Evolutionary conservation across 2,797 vertebrate species (phyloP).

Genomic region (Sardinella longiceps): DNA sequence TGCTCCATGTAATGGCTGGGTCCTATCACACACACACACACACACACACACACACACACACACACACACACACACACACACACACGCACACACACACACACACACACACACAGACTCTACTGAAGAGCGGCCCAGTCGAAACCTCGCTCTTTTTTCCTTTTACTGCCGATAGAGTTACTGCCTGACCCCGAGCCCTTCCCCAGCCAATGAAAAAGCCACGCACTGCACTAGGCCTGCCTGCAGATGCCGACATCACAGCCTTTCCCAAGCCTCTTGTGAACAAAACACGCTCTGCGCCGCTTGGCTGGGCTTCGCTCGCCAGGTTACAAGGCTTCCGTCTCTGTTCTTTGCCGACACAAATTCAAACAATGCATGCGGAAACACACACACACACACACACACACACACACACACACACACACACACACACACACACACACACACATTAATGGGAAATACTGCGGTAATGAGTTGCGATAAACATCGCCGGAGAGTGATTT

Average conservation of each 20-base stretch:
- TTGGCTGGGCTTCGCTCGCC: not conserved
- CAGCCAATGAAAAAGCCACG: not conserved
- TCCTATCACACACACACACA: too few species aligned
- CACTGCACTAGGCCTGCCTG: not conserved
- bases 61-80: too few species aligned
- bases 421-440: not conserved
- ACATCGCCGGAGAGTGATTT: constrained; percentile 14
- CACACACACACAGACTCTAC: not conserved
- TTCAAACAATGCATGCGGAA: not conserved
- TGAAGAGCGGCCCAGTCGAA: not conserved
- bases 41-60: too few species aligned
- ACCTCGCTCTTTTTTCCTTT: not conserved
- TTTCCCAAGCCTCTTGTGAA: not conserved
- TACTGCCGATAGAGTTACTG: constrained; percentile 5
- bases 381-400: not conserved
- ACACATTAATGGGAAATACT: not conserved
- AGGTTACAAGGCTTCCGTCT: not conserved
- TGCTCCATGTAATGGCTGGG: not conserved
- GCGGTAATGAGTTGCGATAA: not conserved
- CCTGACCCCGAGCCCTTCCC: not conserved
- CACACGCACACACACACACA: too few species aligned
- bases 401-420: not conserved
- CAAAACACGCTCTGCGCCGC: not conserved
- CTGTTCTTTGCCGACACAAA: not conserved
- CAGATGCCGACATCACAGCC: too few species aligned